phyloP scores from a whole-genome alignment of 2,888 invertebrate species.

The Heterodera filipjevi region DNA sequence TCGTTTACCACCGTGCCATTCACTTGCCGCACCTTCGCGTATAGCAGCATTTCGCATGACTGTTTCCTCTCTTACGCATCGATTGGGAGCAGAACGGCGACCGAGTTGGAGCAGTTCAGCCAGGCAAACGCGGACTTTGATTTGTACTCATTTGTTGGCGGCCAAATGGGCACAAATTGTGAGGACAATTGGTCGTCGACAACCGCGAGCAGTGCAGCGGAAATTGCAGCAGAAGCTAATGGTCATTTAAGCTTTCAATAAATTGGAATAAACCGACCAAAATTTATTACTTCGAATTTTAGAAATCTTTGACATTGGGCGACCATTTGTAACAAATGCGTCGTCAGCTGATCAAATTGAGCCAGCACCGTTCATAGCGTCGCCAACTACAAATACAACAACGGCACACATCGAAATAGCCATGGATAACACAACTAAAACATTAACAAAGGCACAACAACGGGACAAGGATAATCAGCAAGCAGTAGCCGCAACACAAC shows the following conservation, averaged over 20 bases:
- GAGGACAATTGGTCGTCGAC: background rate
- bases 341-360: background rate
- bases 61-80: constrained; percentile 41
- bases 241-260: background rate
- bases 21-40: constrained; percentile 44
- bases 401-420: background rate
- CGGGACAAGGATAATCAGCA: background rate
- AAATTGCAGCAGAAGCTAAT: background rate
- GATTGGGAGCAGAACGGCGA: constrained; percentile 17
- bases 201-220: background rate
- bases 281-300: background rate
- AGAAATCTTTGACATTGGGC: background rate
- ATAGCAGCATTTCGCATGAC: constrained; percentile 31
- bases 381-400: background rate
- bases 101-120: constrained; percentile 31
- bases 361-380: background rate
- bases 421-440: background rate
- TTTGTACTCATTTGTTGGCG: constrained; percentile 38
- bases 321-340: background rate
- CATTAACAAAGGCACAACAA: background rate
- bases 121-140: constrained; percentile 42
- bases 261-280: background rate
- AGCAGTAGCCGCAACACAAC: constrained; percentile 1
- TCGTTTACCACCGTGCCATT: constrained; percentile 24
- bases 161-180: constrained; percentile 13